Conservation (phyloP, 2,888 invertebrate species). For the Mechanitis messenoides region DNA sequence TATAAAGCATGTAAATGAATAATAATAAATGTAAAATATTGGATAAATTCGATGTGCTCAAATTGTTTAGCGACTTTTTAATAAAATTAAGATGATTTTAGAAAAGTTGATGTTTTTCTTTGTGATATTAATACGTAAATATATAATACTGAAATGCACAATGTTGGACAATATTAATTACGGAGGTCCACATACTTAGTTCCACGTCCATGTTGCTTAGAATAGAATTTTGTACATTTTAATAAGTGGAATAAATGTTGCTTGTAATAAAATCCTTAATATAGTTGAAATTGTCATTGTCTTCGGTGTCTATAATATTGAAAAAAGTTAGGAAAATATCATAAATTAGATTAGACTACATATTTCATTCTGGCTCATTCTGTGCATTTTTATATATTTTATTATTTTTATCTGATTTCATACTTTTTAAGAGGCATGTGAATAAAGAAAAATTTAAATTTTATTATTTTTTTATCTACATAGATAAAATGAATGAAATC, state of each 20-base stretch:
- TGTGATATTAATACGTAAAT: slow-evolving; percentile 66
- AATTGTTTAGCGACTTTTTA: slow-evolving; percentile 27
- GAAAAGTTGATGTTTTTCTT: slow-evolving; percentile 40
- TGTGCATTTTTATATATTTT: too few relatives aligned
- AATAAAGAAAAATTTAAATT: too few relatives aligned
- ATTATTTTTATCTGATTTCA: too few relatives aligned
- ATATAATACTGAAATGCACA: slow-evolving; percentile 58
- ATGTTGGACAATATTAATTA: slow-evolving; percentile 72
- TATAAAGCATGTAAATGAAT: slow-evolving; percentile 23
- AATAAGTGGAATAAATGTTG: slow-evolving; percentile 44
- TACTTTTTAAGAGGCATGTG: too few relatives aligned
- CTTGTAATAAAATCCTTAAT: slow-evolving; percentile 33
- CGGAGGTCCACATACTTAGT: slow-evolving; percentile 68
- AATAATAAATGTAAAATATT: slow-evolving; percentile 33
- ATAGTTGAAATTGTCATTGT: slow-evolving; percentile 9
- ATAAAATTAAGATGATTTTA: slow-evolving; percentile 19
- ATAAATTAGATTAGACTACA: not conserved
- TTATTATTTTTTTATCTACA: too few relatives aligned
- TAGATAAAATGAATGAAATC: too few relatives aligned
- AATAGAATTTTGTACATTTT: slow-evolving; percentile 60
- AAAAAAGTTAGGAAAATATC: not conserved
- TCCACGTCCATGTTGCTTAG: slow-evolving; percentile 63
- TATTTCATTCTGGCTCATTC: too few relatives aligned
- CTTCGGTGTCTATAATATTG: slow-evolving; percentile 12
- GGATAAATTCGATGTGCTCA: slow-evolving; percentile 50